Evolutionary conservation across 2,113 vertebrate species (phyloP), one percentile per base, ranked within the genome.

Genomic region (Coracopsis vasa): DNA sequence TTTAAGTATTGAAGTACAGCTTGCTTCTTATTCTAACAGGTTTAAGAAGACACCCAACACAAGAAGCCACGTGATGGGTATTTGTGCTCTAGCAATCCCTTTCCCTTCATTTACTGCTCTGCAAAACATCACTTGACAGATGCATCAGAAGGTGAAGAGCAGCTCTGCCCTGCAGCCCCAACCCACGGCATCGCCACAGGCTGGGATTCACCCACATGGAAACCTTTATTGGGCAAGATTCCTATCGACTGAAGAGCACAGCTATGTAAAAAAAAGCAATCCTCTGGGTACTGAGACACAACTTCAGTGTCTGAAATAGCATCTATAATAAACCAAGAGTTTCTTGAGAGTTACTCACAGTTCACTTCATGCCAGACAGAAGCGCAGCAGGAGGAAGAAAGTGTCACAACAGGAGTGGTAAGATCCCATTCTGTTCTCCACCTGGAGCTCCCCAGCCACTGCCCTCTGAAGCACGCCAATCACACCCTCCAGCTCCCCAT

Each of bases 21-120:
- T 65, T 9, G 14, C 44, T 74, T 39, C 48, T 35, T 39, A 51
- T 23, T 53, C 13, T 50, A 56, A 37, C 10, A 39, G 53, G 28
- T 19, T 67, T 7, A 42, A 61, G 31, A 67, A 2, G 11, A 25
- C 25, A 25, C 53, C 11, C 31, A 42, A 42, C 33, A 16, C 31
- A 70, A 35, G 35, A 35, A 45, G 6, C 11, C n/a, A 16, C 4
- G 15, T 4, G 14, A 73, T 0, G 4, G 2, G 3, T 25, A 15
- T 2, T 5, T 54, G 29, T 35, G 69, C 12, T 71, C 69, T 0
- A 37, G 10, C 6, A 74, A 83, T 4, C 16, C 33, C n/a, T 24
- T 61, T 8, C 24, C 16, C 31, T 7, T 18, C 6, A 0, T 6
- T 33, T 8, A 16, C 44, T 66, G 10, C 11, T 53, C 61, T 58